These are phyloP conservation scores for Syrphus vitripennis DNA, from an alignment of 2,888 invertebrate species.

Conservation along the genomic window DNA sequence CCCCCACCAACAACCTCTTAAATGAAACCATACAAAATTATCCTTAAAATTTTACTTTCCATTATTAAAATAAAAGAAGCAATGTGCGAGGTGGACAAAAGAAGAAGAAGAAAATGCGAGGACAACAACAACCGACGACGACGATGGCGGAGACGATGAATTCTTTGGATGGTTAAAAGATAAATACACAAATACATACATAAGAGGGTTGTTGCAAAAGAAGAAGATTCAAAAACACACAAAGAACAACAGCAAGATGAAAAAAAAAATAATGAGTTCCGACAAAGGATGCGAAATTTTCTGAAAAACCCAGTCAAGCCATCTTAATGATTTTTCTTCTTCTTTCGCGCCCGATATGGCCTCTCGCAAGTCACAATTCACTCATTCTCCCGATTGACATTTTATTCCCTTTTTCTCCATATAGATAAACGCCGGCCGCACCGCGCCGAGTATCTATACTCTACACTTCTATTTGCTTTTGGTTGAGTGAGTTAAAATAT, in stretches of 20 bases:
- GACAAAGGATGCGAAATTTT: slow-evolving; percentile 59
- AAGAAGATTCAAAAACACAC: background rate
- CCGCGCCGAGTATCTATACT: no score
- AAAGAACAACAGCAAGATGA: background rate
- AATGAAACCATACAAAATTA: slow-evolving; percentile 45
- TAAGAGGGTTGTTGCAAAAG: background rate
- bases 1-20: background rate
- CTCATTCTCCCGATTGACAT: slow-evolving; percentile 30
- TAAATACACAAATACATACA: slow-evolving; percentile 21
- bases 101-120: slow-evolving; percentile 32
- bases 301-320: slow-evolving; percentile 58
- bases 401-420: slow-evolving; percentile 17
- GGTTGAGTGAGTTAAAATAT: slow-evolving; percentile 61
- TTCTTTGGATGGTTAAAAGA: slow-evolving; percentile 27
- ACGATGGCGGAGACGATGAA: slow-evolving; percentile 17
- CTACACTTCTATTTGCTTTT: slow-evolving; percentile 57
- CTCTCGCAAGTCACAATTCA: background rate
- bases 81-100: slow-evolving; percentile 52
- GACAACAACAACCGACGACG: background rate
- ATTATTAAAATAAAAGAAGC: slow-evolving; percentile 65
- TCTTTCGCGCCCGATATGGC: slow-evolving; percentile 27
- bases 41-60: slow-evolving; percentile 63
- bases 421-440: background rate
- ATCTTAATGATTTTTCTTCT: slow-evolving; percentile 68
- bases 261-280: slow-evolving; percentile 38